Conservation (phyloP, 1,140 invertebrate species). For the Battus philenor region DNA sequence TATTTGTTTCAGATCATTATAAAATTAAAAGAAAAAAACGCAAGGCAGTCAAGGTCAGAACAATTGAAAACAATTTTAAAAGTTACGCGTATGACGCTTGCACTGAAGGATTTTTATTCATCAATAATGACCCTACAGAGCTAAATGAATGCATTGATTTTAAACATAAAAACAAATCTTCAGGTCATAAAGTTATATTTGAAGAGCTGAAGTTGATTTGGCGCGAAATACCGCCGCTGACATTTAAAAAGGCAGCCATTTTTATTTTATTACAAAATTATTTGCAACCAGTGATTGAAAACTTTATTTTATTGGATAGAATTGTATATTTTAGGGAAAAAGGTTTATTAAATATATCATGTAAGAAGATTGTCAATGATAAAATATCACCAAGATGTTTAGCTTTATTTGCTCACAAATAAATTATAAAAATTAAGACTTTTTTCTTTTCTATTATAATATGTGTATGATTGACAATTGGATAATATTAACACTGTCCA, state of each 20-base stretch:
- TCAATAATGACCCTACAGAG: conserved; percentile 5
- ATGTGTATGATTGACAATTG: too few species aligned
- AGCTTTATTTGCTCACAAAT: conserved; percentile 70
- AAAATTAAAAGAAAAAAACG: conserved; percentile 74
- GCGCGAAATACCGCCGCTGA: conserved; percentile 51
- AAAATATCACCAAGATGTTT: conserved; percentile 78
- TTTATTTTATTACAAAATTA: conserved; percentile 53
- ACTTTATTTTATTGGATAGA: conserved; percentile 81
- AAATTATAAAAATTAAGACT: conserved; percentile 13
- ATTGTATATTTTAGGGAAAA: conserved; percentile 79
- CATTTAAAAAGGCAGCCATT: conserved; percentile 60
- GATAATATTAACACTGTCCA: too few species aligned
- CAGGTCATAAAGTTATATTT: conserved; percentile 5
- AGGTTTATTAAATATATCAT: conserved; percentile 61
- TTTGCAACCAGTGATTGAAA: conserved; percentile 80
- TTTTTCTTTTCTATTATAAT: not conserved
- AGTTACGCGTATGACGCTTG: conserved; percentile 70
- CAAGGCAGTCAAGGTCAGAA: conserved; percentile 76
- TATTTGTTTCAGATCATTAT: conserved; percentile 77
- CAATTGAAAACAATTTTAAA: conserved; percentile 69
- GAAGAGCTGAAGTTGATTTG: conserved; percentile 44
- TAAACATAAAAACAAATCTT: not conserved
- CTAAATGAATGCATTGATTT: not conserved
- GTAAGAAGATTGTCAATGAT: conserved; percentile 77
- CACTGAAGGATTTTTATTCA: conserved; percentile 46